These are phyloP conservation scores for western clawed frog (Xenopus tropicalis) DNA, from an alignment of 2,113 vertebrate genomes.

Conservation along the genomic window UCB_Xtro_10.0 CM004447.2:97366001-97366500, in stretches of 20 bases:
- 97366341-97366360: background rate
- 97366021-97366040: background rate
- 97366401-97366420: background rate
- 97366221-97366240: conserved; percentile 16
- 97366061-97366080: conserved; percentile 27
- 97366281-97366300: conserved; percentile 1
- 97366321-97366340: conserved; percentile 1
- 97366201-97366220: conserved; percentile 33
- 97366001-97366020: conserved; percentile 1
- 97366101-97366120: conserved; percentile 11
- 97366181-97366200: background rate
- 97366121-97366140: conserved; percentile 16
- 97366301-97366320: conserved; percentile 22
- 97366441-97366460: no score
- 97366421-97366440: no score
- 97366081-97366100: conserved; percentile 25
- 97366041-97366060: background rate
- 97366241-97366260: conserved; percentile 5
- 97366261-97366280: conserved; percentile 13
- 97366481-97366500: no score
- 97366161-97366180: conserved; percentile 39
- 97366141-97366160: conserved; percentile 31
- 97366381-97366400: background rate
- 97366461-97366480: no score
- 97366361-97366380: background rate